phyloP scores from a whole-genome alignment of 1,140 invertebrate genomes.

The Phenacoccus solenopsis region DNA sequence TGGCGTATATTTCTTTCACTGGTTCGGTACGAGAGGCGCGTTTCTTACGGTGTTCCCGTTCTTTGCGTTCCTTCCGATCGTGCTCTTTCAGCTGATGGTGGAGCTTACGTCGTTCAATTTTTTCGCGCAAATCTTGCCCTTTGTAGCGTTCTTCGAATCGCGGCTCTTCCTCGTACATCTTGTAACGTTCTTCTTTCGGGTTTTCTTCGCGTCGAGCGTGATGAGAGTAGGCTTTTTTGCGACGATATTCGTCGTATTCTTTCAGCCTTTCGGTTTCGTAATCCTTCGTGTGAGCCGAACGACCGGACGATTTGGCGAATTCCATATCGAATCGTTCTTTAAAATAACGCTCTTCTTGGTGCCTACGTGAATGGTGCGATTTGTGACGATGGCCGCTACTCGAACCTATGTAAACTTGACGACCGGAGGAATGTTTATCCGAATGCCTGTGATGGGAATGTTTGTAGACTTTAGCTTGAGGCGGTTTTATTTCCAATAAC shows the following conservation, averaged over 20 bases:
- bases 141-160: too few species aligned
- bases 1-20: neutral
- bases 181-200: too few species aligned
- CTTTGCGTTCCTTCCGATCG: neutral
- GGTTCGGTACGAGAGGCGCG: neutral
- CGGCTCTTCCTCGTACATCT: too few species aligned
- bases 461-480: constrained; percentile 22
- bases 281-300: neutral
- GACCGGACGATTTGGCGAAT: neutral
- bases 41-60: neutral
- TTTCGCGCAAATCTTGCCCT: too few species aligned
- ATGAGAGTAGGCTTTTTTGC: neutral
- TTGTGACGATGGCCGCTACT: neutral
- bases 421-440: constrained; percentile 9
- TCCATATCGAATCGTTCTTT: neutral
- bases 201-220: too few species aligned
- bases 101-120: too few species aligned
- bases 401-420: neutral
- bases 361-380: neutral
- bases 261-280: neutral
- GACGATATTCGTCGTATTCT: neutral
- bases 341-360: neutral
- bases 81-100: neutral
- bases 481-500: constrained; percentile 22
- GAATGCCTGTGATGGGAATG: constrained; percentile 20